Base-by-base conservation (phyloP, 2,888 invertebrate species). In the Tetheella fluctuosa region DNA sequence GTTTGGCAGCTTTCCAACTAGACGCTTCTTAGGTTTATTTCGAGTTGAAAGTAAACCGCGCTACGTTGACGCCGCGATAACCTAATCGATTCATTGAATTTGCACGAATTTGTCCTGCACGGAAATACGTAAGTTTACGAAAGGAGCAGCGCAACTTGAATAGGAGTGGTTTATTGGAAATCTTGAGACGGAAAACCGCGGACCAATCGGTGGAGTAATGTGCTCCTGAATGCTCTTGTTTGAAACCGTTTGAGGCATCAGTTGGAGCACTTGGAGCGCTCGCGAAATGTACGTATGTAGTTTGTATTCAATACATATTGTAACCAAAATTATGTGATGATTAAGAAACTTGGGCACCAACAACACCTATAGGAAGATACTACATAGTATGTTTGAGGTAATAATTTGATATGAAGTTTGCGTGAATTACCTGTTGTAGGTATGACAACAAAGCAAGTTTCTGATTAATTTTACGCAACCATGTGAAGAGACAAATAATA, bases 1-100 rank as follows among this genome's bases (percentile, higher is more conserved):
- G 61, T 59, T 73, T 82, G 78, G 79, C 83, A 57, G 0, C 55
- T 30, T 54, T 73, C 82, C 82, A 83, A 74, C 57, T 34, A 60
- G 48, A 61, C 60, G 69, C 6, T 39, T 48, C 60, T 59, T 30
- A 52, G 34, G 81, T 81, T 81, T 85, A 85, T 85, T 88, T 86
- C 77, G 55, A 55, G 55, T 34, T 20, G 20, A 48, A 77, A 79
- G 83, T 63, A 71, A 68, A 70, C 79, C 77, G 79, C 80, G 83
- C 84, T 79, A 75, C 80, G 85, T 86, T 81, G 81, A 81, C 85
- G 84, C 69, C 75, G 76, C 76, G 78, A 81, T 87, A 88, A 85
- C 85, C 86, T 80, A 86, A 84, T 81, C 80, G 79, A 83, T 79
- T 79, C 66, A 70, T 78, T 76, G 70, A 74, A 80, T 80, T 79